phyloP scores from a whole-genome alignment of 2,888 invertebrate species.

The Torymus tubicola region DNA sequence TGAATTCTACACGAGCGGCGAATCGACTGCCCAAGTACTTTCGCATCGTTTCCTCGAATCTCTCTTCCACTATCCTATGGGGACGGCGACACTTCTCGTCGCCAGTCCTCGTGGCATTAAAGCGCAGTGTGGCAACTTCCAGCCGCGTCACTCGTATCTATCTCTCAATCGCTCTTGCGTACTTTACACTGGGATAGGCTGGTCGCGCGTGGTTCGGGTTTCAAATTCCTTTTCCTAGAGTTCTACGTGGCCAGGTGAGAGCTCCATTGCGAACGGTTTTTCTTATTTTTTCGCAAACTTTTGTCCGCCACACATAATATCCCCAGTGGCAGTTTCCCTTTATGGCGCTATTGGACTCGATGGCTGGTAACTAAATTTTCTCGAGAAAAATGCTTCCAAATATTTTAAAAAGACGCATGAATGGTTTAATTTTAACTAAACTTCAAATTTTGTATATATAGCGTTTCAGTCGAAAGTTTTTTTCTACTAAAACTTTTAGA shows the following conservation, averaged over 20 bases:
- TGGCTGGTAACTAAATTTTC: no score
- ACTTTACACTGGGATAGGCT: background rate
- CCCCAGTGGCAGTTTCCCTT: no score
- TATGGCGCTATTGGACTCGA: no score
- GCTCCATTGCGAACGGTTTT: no score
- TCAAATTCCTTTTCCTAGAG: conserved; percentile 15
- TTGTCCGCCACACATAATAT: no score
- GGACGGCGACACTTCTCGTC: conserved; percentile 12
- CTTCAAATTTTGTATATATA: no score
- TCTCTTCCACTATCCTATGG: conserved; percentile 11
- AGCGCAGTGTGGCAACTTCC: conserved; percentile 8
- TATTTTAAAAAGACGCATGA: no score
- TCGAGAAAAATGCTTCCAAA: no score
- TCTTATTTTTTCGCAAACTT: no score
- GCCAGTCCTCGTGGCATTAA: conserved; percentile 25
- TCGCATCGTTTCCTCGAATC: conserved; percentile 15
- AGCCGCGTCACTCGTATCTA: conserved; percentile 2
- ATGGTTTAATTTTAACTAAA: no score
- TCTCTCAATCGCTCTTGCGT: conserved; percentile 32
- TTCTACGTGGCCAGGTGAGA: background rate
- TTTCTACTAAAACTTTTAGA: no score
- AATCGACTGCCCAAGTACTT: conserved; percentile 28
- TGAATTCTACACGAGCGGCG: conserved; percentile 14
- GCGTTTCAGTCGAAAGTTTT: no score
- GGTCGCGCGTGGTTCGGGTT: conserved; percentile 22